Conservation (phyloP, 2,797 vertebrate species). For the Neosalanx taihuensis region DNA sequence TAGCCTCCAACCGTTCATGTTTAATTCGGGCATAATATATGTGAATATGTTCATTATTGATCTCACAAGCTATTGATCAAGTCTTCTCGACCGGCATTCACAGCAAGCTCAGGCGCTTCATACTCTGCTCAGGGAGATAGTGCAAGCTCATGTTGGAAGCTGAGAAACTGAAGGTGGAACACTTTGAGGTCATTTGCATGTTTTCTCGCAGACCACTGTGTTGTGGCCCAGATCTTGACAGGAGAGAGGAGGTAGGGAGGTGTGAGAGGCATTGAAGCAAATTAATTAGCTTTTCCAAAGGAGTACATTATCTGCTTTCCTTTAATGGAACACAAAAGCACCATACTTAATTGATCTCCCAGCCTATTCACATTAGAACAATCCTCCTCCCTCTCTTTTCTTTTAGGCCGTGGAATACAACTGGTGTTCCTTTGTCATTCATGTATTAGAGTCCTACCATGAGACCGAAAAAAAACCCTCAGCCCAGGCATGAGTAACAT, state of each 20-base stretch:
- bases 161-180: background rate
- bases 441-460: background rate
- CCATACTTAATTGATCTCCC: slow-evolving; percentile 20
- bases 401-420: slow-evolving; percentile 11
- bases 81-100: background rate
- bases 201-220: background rate
- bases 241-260: background rate
- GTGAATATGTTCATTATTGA: slow-evolving; percentile 4
- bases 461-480: slow-evolving; percentile 10
- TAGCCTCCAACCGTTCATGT: background rate
- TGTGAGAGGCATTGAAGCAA: slow-evolving; percentile 21
- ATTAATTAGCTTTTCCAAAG: slow-evolving; percentile 38
- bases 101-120: background rate
- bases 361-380: slow-evolving; percentile 27
- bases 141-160: background rate
- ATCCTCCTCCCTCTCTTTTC: slow-evolving; percentile 4
- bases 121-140: background rate
- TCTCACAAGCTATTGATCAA: slow-evolving; percentile 10
- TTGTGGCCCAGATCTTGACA: background rate
- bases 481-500: slow-evolving; percentile 5
- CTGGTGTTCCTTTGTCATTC: slow-evolving; percentile 17
- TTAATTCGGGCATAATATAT: slow-evolving; percentile 10
- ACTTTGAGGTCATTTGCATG: background rate
- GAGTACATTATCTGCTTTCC: slow-evolving; percentile 27
- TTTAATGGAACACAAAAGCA: slow-evolving; percentile 17